These are phyloP conservation scores for Tachysurus vachellii DNA, from an alignment of 2,113 vertebrate species.

Conservation along the genomic window DNA sequence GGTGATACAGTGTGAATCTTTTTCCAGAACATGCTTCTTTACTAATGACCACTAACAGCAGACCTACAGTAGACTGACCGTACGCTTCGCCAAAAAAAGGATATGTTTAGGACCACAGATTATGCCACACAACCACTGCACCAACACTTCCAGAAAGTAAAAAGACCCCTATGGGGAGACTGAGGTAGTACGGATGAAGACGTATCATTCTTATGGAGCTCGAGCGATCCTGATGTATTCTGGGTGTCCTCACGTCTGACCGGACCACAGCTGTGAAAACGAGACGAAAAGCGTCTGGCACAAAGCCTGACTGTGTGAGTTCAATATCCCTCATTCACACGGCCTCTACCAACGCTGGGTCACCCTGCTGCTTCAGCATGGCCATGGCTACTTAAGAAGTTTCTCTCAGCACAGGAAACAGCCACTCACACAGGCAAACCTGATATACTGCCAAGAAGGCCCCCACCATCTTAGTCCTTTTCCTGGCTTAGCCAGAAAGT, in stretches of 20 bases:
- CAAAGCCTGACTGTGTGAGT: constrained; percentile 60
- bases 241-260: not conserved
- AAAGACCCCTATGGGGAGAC: constrained; percentile 32
- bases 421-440: constrained; percentile 28
- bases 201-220: not conserved
- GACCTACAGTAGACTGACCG: not conserved
- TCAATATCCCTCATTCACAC: constrained; percentile 54
- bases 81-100: not conserved
- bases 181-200: constrained; percentile 1
- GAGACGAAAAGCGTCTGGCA: constrained; percentile 43
- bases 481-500: constrained; percentile 15
- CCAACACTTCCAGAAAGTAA: not conserved
- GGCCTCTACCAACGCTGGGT: constrained; percentile 31
- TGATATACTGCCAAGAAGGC: constrained; percentile 9
- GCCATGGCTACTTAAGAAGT: constrained; percentile 38
- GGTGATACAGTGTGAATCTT: not conserved
- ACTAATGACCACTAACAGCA: constrained; percentile 29
- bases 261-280: constrained; percentile 54
- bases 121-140: constrained; percentile 1
- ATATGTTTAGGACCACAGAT: constrained; percentile 15
- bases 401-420: constrained; percentile 41
- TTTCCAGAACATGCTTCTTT: not conserved
- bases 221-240: constrained; percentile 31
- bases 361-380: constrained; percentile 32
- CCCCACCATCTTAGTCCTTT: not conserved